phyloP scores from a whole-genome alignment of 2,888 invertebrate species.

The Trachelus tabidus region DNA sequence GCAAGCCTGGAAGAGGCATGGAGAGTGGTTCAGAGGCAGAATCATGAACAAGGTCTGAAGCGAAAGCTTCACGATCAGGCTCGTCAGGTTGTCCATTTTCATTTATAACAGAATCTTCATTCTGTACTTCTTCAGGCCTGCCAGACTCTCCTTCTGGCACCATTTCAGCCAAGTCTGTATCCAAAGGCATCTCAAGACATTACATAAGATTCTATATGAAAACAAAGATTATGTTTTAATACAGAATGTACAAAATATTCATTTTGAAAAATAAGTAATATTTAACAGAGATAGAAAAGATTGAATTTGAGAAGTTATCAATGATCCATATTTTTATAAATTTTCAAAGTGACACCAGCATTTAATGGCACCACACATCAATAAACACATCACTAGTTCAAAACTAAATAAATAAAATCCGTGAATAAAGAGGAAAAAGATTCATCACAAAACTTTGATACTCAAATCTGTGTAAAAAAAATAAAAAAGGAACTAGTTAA shows the following conservation, averaged over 20 bases:
- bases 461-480: background rate
- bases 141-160: constrained; percentile 44
- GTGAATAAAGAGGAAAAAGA: background rate
- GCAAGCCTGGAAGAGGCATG: background rate
- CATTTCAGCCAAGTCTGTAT: constrained; percentile 41
- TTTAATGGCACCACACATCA: background rate
- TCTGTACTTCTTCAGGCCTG: constrained; percentile 32
- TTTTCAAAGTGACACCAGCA: background rate
- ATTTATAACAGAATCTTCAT: constrained; percentile 29
- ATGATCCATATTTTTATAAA: background rate
- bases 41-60: background rate
- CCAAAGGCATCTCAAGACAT: constrained; percentile 48
- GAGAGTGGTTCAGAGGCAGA: background rate
- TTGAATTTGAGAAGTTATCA: background rate
- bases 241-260: background rate
- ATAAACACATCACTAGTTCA: background rate
- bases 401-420: background rate
- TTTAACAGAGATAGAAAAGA: background rate
- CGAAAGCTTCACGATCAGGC: background rate
- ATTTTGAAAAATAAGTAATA: constrained; percentile 29
- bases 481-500: background rate
- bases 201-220: background rate
- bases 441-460: background rate
- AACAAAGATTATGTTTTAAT: background rate
- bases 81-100: constrained; percentile 26